Evolutionary conservation across 2,888 invertebrate species (phyloP).

Genomic region (Ecliptopera silaceata): DNA sequence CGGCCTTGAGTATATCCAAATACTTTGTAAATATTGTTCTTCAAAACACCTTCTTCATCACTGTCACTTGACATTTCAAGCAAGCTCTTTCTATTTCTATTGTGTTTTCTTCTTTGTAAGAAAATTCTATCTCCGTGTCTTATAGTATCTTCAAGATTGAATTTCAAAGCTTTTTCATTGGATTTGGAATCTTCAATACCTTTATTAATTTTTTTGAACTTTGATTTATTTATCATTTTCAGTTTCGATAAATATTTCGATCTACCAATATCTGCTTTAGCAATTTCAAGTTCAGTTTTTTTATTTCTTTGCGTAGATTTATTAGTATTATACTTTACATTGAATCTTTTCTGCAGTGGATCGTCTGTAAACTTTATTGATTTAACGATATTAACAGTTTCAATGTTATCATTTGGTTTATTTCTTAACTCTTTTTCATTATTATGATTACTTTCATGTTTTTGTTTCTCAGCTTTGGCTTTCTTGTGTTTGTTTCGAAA

Average conservation of each 20-base stretch:
- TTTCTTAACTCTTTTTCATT: background rate
- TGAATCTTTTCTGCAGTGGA: background rate
- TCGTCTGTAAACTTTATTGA: background rate
- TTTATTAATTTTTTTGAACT: background rate
- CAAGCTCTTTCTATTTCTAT: background rate
- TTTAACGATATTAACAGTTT: background rate
- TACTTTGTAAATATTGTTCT: slow-evolving; percentile 41
- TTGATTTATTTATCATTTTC: background rate
- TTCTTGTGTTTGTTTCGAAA: background rate
- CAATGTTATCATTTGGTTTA: background rate
- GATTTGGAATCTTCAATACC: background rate
- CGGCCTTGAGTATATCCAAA: slow-evolving; percentile 27
- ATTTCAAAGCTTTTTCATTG: slow-evolving; percentile 11
- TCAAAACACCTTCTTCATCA: slow-evolving; percentile 40
- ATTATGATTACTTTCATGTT: background rate
- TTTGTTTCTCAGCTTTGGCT: background rate
- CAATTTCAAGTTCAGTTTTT: background rate
- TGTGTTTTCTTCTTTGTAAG: background rate
- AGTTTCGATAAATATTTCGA: slow-evolving; percentile 5
- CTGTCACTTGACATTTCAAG: slow-evolving; percentile 33
- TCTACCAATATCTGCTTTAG: background rate
- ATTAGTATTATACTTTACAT: background rate
- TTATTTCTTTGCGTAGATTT: background rate
- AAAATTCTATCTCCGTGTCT: slow-evolving; percentile 10
- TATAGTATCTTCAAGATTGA: slow-evolving; percentile 6